phyloP scores from a whole-genome alignment of 2,797 vertebrate genomes.

The Mus minutoides region DNA sequence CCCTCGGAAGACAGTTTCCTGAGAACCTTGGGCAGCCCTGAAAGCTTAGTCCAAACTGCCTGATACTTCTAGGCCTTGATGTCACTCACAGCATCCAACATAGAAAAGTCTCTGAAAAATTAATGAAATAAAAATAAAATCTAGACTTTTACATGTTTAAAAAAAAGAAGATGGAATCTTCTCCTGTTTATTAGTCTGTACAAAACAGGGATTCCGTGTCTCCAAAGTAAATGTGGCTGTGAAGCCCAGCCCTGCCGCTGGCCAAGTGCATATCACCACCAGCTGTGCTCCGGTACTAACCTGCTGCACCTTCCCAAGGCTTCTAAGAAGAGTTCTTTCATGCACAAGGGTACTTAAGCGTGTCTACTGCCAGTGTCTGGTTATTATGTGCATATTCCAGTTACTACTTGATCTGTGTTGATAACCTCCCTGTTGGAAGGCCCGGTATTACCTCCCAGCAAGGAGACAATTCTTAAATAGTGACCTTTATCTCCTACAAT shows the following conservation, averaged over 20 bases:
- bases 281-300: accelerated
- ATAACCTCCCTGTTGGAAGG: background rate
- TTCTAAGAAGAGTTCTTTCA: background rate
- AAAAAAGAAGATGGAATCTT: background rate
- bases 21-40: background rate
- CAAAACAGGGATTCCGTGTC: background rate
- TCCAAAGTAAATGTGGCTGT: background rate
- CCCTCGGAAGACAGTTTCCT: background rate
- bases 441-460: background rate
- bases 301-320: background rate
- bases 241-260: background rate
- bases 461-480: background rate
- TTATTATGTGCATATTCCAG: background rate
- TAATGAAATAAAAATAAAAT: background rate
- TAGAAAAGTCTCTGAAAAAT: background rate
- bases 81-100: background rate
- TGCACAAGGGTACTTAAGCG: background rate
- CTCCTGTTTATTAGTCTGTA: background rate
- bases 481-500: too few species aligned
- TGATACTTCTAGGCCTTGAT: background rate
- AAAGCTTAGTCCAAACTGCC: background rate
- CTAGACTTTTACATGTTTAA: background rate
- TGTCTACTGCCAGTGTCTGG: background rate
- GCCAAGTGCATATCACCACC: too few species aligned
- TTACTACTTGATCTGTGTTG: background rate